Base-by-base conservation (phyloP, 2,888 invertebrate genomes). In the Allolobophora icterica region DNA sequence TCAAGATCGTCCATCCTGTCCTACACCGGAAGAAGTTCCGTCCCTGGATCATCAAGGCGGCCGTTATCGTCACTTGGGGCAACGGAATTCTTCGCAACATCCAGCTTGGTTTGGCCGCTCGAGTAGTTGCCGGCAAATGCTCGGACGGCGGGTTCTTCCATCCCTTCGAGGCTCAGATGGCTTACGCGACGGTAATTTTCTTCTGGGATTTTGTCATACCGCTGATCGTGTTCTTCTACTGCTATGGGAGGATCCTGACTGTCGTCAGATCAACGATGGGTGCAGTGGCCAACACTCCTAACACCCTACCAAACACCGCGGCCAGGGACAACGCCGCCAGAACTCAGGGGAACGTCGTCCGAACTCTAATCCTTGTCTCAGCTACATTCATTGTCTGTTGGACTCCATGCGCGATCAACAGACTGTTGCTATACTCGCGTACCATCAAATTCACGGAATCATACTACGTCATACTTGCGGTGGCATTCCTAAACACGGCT, bases 1-100 rank as follows among this genome's bases (percentile, higher is more conserved):
- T 87, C 38, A 87, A 87, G 87, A 87, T 87, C 87, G 87, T 87
- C 87, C 38, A 87, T 38, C 87, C 87, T 35, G n/a, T 87, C 21
- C 21, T 87, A 35, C 87, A 87, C 87, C 87, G 87, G 35, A 87
- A 87, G 87, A 5, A 87, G 6, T 87, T 87, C 24, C 87, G 87
- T 0, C 15, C 87, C 35, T 87, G 87, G 87, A 35, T 87, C 21
- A 35, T 38, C 87, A 87, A 87, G 87, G 87, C 87, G 21, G 87
- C 87, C 87, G 87, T 87, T 24, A 2, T 87, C 21, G 30, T 87
- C 19, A 87, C 87, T 0, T 87, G 87, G 87, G 21, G n/a, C 34
- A 87, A 87, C 87, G 87, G 87, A 42, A 42, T 13, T 17, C 17
- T 42, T 5, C 17, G 13, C 42, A 42, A 42, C 42, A 38, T 42